phyloP scores from a whole-genome alignment of 35 echinoderm and acorn worm species.

The Hemicentrotus pulcherrimus region DNA sequence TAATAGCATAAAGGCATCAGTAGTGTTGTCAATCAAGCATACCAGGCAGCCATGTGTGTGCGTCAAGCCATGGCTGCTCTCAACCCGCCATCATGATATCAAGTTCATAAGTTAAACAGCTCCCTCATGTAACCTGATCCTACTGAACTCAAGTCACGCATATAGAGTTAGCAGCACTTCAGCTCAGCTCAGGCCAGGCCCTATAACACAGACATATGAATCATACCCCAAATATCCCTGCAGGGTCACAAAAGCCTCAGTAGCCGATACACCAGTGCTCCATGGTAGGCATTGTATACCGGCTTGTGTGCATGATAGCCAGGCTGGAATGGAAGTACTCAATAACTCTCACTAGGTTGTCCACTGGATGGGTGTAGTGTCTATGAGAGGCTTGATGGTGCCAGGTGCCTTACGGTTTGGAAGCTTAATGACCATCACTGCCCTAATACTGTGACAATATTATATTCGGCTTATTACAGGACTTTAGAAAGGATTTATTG shows the following conservation, averaged over 20 bases:
- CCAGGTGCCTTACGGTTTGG: too few relatives aligned
- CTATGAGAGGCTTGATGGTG: too few relatives aligned
- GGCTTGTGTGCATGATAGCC: not conserved
- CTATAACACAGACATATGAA: too few relatives aligned
- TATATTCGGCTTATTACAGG: not conserved
- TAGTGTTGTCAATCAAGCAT: not conserved
- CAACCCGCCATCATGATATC: not conserved
- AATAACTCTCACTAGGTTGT: too few relatives aligned
- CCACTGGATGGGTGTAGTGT: not conserved
- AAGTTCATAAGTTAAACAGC: not conserved
- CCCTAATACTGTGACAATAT: too few relatives aligned
- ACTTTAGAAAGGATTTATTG: not conserved
- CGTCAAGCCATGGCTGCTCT: not conserved
- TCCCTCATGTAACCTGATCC: not conserved
- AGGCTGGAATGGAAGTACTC: not conserved
- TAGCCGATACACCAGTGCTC: not conserved
- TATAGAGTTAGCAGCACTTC: not conserved
- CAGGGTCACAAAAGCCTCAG: not conserved
- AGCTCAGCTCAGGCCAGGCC: not conserved
- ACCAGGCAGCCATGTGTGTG: not conserved
- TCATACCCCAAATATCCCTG: not conserved
- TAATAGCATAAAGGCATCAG: too few relatives aligned
- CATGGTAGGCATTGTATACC: not conserved
- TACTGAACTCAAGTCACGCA: not conserved
- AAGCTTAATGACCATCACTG: too few relatives aligned